These are phyloP conservation scores for Aelia acuminata DNA, from an alignment of 2,888 invertebrate genomes.

Conservation along the genomic window DNA sequence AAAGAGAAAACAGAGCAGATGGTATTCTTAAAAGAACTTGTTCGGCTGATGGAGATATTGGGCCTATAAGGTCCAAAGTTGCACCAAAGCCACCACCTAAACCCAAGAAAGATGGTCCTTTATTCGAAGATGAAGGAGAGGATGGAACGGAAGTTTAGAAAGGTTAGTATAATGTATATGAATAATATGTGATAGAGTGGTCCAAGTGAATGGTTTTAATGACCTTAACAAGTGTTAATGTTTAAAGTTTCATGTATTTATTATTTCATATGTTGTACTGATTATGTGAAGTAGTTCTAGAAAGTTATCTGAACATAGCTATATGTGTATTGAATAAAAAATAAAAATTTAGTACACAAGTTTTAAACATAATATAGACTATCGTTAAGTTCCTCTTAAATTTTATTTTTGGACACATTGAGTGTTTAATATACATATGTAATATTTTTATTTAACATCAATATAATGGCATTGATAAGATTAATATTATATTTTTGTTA, in stretches of 20 bases:
- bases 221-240: conserved; percentile 37
- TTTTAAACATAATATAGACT: conserved; percentile 31
- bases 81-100: conserved; percentile 89
- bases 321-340: background rate
- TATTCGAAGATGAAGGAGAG: conserved; percentile 90
- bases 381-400: conserved; percentile 44
- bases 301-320: background rate
- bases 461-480: conserved; percentile 20
- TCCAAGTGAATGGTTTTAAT: conserved; percentile 55
- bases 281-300: conserved; percentile 15
- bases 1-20: conserved; percentile 59
- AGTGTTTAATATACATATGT: conserved; percentile 40
- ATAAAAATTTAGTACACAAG: conserved; percentile 5
- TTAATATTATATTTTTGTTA: conserved; percentile 49
- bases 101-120: conserved; percentile 81
- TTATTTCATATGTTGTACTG: background rate
- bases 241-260: conserved; percentile 21
- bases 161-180: conserved; percentile 34
- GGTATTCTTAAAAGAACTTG: conserved; percentile 69
- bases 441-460: conserved; percentile 36
- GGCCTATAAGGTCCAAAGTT: conserved; percentile 72
- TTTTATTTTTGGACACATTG: conserved; percentile 40
- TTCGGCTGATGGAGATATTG: conserved; percentile 63
- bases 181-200: conserved; percentile 59
- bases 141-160: conserved; percentile 87